phyloP scores from a whole-genome alignment of 2,113 vertebrate species.

The Tachycineta bicolor region DNA sequence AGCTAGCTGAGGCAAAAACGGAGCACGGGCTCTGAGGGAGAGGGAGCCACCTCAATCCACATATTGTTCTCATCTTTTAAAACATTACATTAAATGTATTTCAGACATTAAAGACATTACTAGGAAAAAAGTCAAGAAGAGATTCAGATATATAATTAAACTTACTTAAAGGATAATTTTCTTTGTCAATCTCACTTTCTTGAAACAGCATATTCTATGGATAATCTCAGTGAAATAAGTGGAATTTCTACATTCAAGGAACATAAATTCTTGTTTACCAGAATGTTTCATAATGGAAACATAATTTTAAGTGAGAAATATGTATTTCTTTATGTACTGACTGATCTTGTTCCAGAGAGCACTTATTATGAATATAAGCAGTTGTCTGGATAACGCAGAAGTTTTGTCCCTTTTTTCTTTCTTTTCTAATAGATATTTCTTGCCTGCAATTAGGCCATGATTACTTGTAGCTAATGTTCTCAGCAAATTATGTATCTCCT shows the following conservation, averaged over 20 bases:
- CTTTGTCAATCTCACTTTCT: neutral
- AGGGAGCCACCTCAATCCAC: no score
- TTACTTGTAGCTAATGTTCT: neutral
- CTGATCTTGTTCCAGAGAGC: neutral
- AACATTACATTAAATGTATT: neutral
- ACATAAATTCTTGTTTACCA: neutral
- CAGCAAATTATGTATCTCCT: neutral
- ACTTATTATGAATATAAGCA: neutral
- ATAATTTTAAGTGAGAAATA: neutral
- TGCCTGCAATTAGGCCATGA: neutral
- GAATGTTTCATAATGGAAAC: neutral
- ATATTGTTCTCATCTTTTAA: neutral
- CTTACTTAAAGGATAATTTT: neutral
- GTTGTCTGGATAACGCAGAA: neutral
- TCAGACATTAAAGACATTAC: neutral
- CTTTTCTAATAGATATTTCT: neutral
- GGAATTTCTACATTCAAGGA: neutral
- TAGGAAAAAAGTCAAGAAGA: neutral
- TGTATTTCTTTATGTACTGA: neutral
- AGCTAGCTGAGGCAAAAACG: no score
- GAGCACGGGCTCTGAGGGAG: no score
- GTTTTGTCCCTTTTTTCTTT: neutral
- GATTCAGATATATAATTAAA: neutral
- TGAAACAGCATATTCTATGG: neutral
- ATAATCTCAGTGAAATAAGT: neutral